Percentiles rank a stretch among this genome's conserved stretches.
phyloP scores from a whole-genome alignment of 2,797 vertebrate species.

The Babyrousa celebensis region DNA sequence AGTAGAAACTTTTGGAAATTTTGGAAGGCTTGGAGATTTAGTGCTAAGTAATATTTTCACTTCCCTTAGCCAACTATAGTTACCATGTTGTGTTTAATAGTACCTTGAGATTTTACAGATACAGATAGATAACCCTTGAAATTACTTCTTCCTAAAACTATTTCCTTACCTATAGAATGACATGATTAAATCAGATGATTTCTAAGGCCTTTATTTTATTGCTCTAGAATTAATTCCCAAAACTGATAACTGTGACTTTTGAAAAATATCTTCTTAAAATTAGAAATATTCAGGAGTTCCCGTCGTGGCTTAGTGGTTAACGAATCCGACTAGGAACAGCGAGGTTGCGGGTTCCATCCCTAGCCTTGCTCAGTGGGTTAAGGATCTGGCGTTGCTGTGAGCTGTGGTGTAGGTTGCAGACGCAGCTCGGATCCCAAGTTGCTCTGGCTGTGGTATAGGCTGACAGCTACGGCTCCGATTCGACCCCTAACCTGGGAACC shows the following conservation, averaged over 20 bases:
- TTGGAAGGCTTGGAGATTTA: slow-evolving; percentile 48
- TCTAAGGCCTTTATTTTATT: slow-evolving; percentile 12
- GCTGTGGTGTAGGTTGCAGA: too few species aligned
- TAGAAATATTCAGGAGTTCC: too few species aligned
- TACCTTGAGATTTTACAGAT: background rate
- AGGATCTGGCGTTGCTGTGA: too few species aligned
- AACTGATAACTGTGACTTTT: background rate
- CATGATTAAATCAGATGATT: slow-evolving; percentile 48
- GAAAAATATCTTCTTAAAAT: slow-evolving; percentile 30
- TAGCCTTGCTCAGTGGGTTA: too few species aligned
- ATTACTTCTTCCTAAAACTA: slow-evolving; percentile 43
- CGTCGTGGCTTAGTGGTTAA: too few species aligned
- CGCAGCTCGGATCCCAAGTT: too few species aligned
- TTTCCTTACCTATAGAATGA: background rate
- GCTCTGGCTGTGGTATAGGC: too few species aligned
- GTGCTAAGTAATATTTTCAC: slow-evolving; percentile 41
- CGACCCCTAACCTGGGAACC: too few species aligned
- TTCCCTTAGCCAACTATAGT: background rate
- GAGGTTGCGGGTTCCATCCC: too few species aligned
- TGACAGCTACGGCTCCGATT: too few species aligned
- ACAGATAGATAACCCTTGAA: slow-evolving; percentile 8
- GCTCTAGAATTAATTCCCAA: slow-evolving; percentile 61
- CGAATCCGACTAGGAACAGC: too few species aligned
- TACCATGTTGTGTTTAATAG: too few species aligned
- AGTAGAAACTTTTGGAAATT: background rate